A percentile compares a stretch with the other conserved stretches of the same genome.
phyloP scores from a whole-genome alignment of 2,888 invertebrate genomes.

The Andrena bicolor region DNA sequence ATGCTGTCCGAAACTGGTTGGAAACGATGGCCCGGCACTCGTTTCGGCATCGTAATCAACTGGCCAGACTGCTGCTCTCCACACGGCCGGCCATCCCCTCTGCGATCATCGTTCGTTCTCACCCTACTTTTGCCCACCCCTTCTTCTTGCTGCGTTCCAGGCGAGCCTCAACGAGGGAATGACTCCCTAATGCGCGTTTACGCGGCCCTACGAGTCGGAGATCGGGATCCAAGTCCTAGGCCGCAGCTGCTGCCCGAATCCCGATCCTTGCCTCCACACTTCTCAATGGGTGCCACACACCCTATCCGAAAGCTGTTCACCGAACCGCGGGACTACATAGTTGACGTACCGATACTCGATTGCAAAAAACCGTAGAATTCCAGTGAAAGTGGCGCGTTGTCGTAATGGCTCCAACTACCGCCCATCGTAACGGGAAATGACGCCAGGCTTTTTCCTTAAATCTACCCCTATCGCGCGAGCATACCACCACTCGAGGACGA shows the following conservation, averaged over 20 bases:
- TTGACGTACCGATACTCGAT: constrained; percentile 6
- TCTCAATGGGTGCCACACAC: constrained; percentile 1
- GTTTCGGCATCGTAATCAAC: constrained; percentile 74
- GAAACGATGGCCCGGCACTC: constrained; percentile 67
- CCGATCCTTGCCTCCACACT: neutral
- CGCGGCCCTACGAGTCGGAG: constrained; percentile 32
- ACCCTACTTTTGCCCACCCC: constrained; percentile 51
- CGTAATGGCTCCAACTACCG: constrained; percentile 16
- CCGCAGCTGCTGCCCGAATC: constrained; percentile 17
- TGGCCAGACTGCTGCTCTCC: constrained; percentile 65
- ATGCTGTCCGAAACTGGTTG: constrained; percentile 72
- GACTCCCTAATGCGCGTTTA: constrained; percentile 52
- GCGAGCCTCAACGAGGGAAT: constrained; percentile 48
- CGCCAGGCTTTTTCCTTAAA: neutral
- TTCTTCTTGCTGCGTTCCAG: constrained; percentile 48
- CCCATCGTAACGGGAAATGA: constrained; percentile 1
- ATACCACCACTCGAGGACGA: too few relatives aligned
- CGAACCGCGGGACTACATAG: constrained; percentile 10
- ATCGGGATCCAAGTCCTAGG: constrained; percentile 38
- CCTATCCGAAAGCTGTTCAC: constrained; percentile 15
- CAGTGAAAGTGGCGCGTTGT: constrained; percentile 43
- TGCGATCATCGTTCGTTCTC: constrained; percentile 52
- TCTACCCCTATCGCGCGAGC: neutral
- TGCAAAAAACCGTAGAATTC: constrained; percentile 48
- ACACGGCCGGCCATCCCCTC: constrained; percentile 51